These are phyloP conservation scores for Spea hammondii DNA, from an alignment of 2,797 vertebrate species.

Conservation along the genomic window DNA sequence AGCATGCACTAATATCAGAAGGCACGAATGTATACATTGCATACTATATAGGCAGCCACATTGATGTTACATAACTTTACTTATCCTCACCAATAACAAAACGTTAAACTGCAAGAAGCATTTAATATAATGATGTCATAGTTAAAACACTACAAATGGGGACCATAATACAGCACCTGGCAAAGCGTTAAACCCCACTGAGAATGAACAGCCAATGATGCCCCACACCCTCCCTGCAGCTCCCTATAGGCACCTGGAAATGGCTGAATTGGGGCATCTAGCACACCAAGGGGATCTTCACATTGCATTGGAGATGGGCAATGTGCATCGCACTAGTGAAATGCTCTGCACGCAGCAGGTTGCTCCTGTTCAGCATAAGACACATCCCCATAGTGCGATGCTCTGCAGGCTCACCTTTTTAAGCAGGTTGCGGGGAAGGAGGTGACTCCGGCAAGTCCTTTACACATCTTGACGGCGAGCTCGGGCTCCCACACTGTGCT, in stretches of 20 bases:
- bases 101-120: too few species aligned
- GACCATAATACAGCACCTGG: background rate
- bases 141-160: background rate
- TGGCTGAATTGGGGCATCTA: background rate
- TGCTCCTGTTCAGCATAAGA: conserved; percentile 70
- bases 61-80: too few species aligned
- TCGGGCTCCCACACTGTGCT: conserved; percentile 31
- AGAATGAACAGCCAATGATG: conserved; percentile 20
- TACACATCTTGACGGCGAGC: conserved; percentile 78
- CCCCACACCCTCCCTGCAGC: background rate
- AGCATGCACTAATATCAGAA: too few species aligned
- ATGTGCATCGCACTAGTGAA: conserved; percentile 3
- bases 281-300: background rate
- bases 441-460: conserved; percentile 87
- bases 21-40: too few species aligned
- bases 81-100: too few species aligned
- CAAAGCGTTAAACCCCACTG: conserved; percentile 2
- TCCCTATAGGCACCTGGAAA: background rate
- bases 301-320: background rate
- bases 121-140: too few species aligned
- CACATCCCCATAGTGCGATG: background rate
- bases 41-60: too few species aligned
- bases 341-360: conserved; percentile 69
- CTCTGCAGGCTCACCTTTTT: conserved; percentile 76
- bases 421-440: conserved; percentile 88